A percentile compares a stretch with the other conserved stretches of the same genome.
Evolutionary conservation across 2,888 invertebrate species (phyloP).

Genomic region (Acronicta aceris): DNA sequence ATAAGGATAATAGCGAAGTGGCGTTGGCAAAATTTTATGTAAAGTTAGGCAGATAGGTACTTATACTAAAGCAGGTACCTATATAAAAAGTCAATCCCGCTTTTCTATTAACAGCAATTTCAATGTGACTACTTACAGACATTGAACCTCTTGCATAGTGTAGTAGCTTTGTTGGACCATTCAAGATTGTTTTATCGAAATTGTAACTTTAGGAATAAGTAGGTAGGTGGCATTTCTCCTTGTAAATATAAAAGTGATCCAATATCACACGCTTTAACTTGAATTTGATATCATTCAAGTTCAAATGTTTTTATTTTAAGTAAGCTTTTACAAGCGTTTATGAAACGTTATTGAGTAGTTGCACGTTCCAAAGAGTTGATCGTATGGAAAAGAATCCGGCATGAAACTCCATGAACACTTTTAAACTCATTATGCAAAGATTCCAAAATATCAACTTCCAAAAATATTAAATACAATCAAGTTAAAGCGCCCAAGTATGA

Average conservation of each 20-base stretch:
- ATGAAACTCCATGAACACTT: too few relatives aligned
- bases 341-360: too few relatives aligned
- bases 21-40: background rate
- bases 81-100: background rate
- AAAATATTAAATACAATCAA: slow-evolving; percentile 8
- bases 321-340: too few relatives aligned
- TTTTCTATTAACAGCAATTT: background rate
- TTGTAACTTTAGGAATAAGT: slow-evolving; percentile 10
- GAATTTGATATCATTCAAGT: background rate
- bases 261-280: slow-evolving; percentile 39
- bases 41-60: background rate
- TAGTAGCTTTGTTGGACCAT: slow-evolving; percentile 2
- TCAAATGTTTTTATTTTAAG: too few relatives aligned
- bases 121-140: too few relatives aligned
- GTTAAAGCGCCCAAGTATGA: slow-evolving; percentile 39
- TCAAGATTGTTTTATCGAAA: slow-evolving; percentile 3
- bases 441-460: too few relatives aligned
- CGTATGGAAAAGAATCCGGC: too few relatives aligned
- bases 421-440: too few relatives aligned
- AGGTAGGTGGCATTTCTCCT: slow-evolving; percentile 35
- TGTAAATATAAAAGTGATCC: slow-evolving; percentile 7
- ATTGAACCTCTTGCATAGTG: background rate
- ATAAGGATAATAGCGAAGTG: background rate
- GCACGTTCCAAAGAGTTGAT: too few relatives aligned
- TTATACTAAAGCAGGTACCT: too few relatives aligned